Evolutionary conservation across 2,888 invertebrate genomes (phyloP).

Genomic region (Ypsolopha sequella): DNA sequence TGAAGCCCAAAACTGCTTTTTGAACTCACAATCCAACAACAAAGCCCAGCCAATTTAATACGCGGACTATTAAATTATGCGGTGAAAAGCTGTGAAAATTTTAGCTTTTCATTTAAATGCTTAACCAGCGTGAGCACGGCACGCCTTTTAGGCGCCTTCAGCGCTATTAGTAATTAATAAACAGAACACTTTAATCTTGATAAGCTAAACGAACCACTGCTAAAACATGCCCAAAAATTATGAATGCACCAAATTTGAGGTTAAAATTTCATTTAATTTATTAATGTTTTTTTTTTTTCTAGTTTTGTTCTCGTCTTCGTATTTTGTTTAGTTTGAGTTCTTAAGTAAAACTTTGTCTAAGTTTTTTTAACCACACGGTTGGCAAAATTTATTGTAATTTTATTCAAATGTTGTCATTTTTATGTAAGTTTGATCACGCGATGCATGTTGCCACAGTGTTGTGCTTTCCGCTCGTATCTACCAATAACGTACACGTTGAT

Average conservation of each 20-base stretch:
- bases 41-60: not conserved
- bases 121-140: slow-evolving; percentile 24
- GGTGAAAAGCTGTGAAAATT: slow-evolving; percentile 18
- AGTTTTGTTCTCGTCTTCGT: not conserved
- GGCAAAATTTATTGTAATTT: not conserved
- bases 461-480: not conserved
- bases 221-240: slow-evolving; percentile 1
- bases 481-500: not conserved
- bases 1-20: no score
- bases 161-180: slow-evolving; percentile 35
- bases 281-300: not conserved
- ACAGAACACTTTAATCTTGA: slow-evolving; percentile 24
- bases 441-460: slow-evolving; percentile 21
- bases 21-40: no score
- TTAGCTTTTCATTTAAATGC: not conserved
- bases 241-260: not conserved
- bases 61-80: not conserved
- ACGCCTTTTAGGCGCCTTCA: slow-evolving; percentile 14
- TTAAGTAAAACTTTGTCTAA: not conserved
- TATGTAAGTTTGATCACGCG: slow-evolving; percentile 23
- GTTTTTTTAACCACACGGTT: not conserved
- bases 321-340: not conserved
- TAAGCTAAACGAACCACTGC: slow-evolving; percentile 21
- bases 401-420: slow-evolving; percentile 16
- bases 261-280: not conserved